phyloP scores from a whole-genome alignment of 2,888 invertebrate species.

The Drosophila phalerata region DNA sequence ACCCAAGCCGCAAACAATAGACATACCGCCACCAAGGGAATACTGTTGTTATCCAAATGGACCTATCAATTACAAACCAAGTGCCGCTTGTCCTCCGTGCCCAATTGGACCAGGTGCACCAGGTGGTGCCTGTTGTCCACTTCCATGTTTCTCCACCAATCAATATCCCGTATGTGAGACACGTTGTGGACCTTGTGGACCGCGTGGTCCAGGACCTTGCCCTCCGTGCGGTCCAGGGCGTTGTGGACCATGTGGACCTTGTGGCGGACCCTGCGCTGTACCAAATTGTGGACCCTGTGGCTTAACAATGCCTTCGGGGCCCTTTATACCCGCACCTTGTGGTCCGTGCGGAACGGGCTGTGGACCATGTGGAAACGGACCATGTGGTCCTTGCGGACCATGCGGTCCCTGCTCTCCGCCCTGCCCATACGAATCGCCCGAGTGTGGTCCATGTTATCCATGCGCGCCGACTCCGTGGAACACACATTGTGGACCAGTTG shows the following conservation, averaged over 20 bases:
- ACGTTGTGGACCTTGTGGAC: constrained; percentile 16
- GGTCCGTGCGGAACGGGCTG: constrained; percentile 12
- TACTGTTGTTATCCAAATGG: constrained; percentile 81
- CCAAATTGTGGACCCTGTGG: constrained; percentile 54
- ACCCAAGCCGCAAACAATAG: constrained; percentile 31
- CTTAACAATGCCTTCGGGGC: constrained; percentile 42
- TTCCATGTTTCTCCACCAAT: constrained; percentile 12
- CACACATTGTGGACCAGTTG: constrained; percentile 15
- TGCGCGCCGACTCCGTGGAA: constrained; percentile 16
- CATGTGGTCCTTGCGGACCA: constrained; percentile 40
- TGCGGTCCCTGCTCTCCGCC: constrained; percentile 23
- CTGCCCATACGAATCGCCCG: constrained; percentile 10
- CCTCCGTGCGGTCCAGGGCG: not conserved
- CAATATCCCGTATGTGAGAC: constrained; percentile 54
- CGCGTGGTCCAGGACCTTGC: not conserved
- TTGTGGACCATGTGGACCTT: constrained; percentile 10
- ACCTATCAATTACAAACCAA: constrained; percentile 57
- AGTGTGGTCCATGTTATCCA: constrained; percentile 15
- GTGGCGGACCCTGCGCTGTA: constrained; percentile 30
- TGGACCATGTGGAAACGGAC: constrained; percentile 7
- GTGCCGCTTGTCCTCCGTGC: constrained; percentile 13
- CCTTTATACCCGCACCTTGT: constrained; percentile 32
- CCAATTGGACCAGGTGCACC: constrained; percentile 16
- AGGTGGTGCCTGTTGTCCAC: constrained; percentile 7
- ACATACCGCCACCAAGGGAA: constrained; percentile 80